Evolutionary conservation across 1,140 invertebrate genomes (phyloP).

Genomic region (Drosophila cardini): DNA sequence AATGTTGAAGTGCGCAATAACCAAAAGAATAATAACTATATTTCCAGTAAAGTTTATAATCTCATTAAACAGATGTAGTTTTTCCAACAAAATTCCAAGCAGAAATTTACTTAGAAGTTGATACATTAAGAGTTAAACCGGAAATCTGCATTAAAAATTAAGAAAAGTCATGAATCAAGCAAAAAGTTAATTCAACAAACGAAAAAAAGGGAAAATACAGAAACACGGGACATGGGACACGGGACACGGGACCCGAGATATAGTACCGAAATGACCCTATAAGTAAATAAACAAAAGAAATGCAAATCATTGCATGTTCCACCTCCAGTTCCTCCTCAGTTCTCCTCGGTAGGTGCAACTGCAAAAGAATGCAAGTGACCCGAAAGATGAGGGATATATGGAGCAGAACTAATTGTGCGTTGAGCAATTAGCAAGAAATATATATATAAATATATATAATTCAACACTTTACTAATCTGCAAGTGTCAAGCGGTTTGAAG

Average conservation of each 20-base stretch:
- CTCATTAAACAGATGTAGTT: slow-evolving; percentile 26
- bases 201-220: slow-evolving; percentile 36
- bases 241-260: no score
- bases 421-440: slow-evolving; percentile 77
- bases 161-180: slow-evolving; percentile 81
- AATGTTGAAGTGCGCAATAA: no score
- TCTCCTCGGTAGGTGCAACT: slow-evolving; percentile 29
- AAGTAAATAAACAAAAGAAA: slow-evolving; percentile 56
- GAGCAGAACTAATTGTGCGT: slow-evolving; percentile 74
- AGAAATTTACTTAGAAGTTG: slow-evolving; percentile 20
- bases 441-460: slow-evolving; percentile 62
- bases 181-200: slow-evolving; percentile 74
- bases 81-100: slow-evolving; percentile 9
- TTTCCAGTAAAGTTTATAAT: slow-evolving; percentile 9
- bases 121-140: slow-evolving; percentile 30
- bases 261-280: slow-evolving; percentile 12
- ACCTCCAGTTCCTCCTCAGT: not conserved
- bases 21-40: not conserved
- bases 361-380: slow-evolving; percentile 28
- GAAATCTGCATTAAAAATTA: slow-evolving; percentile 67
- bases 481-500: slow-evolving; percentile 73
- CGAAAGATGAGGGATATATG: slow-evolving; percentile 50
- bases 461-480: slow-evolving; percentile 82
- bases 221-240: no score
- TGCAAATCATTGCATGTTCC: slow-evolving; percentile 73